These are phyloP conservation scores for Scaptomyza flava DNA, from an alignment of 2,888 invertebrate genomes.

Conservation along the genomic window DNA sequence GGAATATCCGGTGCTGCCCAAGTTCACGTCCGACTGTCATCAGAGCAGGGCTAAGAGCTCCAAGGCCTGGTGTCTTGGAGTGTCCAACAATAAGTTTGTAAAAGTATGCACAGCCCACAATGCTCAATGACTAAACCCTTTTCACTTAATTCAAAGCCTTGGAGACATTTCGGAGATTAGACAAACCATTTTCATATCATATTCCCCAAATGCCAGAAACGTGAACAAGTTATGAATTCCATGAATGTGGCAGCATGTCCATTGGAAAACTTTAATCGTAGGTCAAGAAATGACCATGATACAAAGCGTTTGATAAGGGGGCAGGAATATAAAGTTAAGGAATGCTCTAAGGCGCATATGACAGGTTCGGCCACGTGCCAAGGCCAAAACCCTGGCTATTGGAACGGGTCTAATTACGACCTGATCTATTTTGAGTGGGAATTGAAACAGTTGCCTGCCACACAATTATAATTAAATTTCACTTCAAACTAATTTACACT, in stretches of 20 bases:
- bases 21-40: slow-evolving; percentile 23
- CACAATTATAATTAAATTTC: slow-evolving; percentile 22
- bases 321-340: slow-evolving; percentile 28
- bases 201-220: slow-evolving; percentile 45
- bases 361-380: slow-evolving; percentile 19
- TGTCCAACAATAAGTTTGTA: slow-evolving; percentile 43
- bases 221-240: slow-evolving; percentile 30
- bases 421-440: slow-evolving; percentile 30
- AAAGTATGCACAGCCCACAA: slow-evolving; percentile 16
- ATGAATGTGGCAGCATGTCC: slow-evolving; percentile 24
- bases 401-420: slow-evolving; percentile 23
- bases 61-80: slow-evolving; percentile 25
- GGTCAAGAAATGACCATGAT: slow-evolving; percentile 36
- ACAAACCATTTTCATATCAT: slow-evolving; percentile 54
- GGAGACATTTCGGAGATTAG: slow-evolving; percentile 36
- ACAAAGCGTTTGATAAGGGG: slow-evolving; percentile 17
- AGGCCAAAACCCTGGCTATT: slow-evolving; percentile 1
- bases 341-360: not conserved
- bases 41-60: slow-evolving; percentile 3
- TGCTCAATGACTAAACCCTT: slow-evolving; percentile 55
- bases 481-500: slow-evolving; percentile 5
- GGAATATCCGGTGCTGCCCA: slow-evolving; percentile 14
- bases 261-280: slow-evolving; percentile 26
- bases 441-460: slow-evolving; percentile 24
- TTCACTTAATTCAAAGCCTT: slow-evolving; percentile 46